Evolutionary conservation across 1,140 invertebrate genomes (phyloP).

Genomic region (Vanessa tameamea): DNA sequence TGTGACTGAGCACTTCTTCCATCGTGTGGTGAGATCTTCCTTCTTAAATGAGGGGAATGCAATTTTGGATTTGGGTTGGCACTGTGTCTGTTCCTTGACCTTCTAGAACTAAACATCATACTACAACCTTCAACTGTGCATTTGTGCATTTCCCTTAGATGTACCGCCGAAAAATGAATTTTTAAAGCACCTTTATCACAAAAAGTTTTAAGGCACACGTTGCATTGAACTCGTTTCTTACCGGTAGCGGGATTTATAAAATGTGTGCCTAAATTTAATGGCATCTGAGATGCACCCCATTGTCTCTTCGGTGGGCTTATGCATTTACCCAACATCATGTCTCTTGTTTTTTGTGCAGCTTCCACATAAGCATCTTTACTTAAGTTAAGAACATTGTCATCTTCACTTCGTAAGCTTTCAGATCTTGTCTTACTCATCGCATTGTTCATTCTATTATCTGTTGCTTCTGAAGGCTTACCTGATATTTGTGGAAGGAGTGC

Average conservation of each 20-base stretch:
- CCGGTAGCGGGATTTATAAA: slow-evolving; percentile 95
- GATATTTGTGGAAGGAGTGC: slow-evolving; percentile 74
- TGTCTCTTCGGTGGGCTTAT: slow-evolving; percentile 94
- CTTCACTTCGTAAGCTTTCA: slow-evolving; percentile 82
- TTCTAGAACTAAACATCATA: slow-evolving; percentile 99
- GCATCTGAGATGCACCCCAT: slow-evolving; percentile 91
- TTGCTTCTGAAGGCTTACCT: slow-evolving; percentile 49
- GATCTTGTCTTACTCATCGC: slow-evolving; percentile 46
- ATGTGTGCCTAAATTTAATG: slow-evolving; percentile 92
- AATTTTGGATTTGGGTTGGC: slow-evolving; percentile 99
- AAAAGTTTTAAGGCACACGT: slow-evolving; percentile 99
- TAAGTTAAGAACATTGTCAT: slow-evolving; percentile 87
- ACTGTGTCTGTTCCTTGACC: slow-evolving; percentile 97
- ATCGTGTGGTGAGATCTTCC: slow-evolving; percentile 96
- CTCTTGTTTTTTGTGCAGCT: slow-evolving; percentile 74
- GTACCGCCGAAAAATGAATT: slow-evolving; percentile 99
- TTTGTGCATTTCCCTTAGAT: slow-evolving; percentile 99
- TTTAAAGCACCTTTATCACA: slow-evolving; percentile 99
- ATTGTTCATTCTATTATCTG: slow-evolving; percentile 55
- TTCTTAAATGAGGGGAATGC: slow-evolving; percentile 94
- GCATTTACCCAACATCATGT: slow-evolving; percentile 85
- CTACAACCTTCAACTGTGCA: slow-evolving; percentile 99
- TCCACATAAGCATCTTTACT: slow-evolving; percentile 82
- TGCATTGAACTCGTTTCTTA: slow-evolving; percentile 98
- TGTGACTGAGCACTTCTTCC: slow-evolving; percentile 93